Percentiles rank a stretch among this genome's conserved stretches.
These are phyloP conservation scores for Xiphias gladius DNA, from an alignment of 2,113 vertebrate species.

Conservation along the genomic window DNA sequence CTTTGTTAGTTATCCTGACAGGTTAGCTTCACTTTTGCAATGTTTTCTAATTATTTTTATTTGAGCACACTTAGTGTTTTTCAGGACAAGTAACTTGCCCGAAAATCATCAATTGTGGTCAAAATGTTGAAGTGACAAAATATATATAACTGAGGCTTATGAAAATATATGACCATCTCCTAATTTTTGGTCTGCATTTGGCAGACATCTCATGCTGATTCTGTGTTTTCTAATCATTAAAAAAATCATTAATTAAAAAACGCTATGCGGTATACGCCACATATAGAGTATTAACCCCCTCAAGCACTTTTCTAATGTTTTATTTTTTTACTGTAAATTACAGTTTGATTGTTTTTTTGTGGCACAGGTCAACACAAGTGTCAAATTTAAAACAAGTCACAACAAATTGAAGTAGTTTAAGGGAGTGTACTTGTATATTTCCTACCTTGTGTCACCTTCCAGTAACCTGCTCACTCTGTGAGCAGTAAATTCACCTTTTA, in stretches of 20 bases:
- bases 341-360: too few species aligned
- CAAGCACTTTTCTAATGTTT: too few species aligned
- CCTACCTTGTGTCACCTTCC: not conserved
- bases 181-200: not conserved
- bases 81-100: too few species aligned
- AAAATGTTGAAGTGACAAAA: not conserved
- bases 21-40: not conserved
- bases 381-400: not conserved
- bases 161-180: not conserved
- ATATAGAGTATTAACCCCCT: too few species aligned
- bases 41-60: not conserved
- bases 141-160: constrained; percentile 2
- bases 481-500: constrained; percentile 7
- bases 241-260: too few species aligned
- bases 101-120: not conserved
- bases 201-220: not conserved
- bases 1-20: not conserved
- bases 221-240: not conserved
- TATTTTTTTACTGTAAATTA: too few species aligned
- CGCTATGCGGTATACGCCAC: too few species aligned
- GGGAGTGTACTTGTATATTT: not conserved
- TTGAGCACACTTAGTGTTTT: not conserved
- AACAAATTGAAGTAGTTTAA: not conserved
- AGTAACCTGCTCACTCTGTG: constrained; percentile 6
- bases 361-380: not conserved